A percentile compares a stretch with the other conserved stretches of the same genome.
Evolutionary conservation across 2,797 vertebrate genomes (phyloP).

Genomic region (Melanotaenia parkinsoni): DNA sequence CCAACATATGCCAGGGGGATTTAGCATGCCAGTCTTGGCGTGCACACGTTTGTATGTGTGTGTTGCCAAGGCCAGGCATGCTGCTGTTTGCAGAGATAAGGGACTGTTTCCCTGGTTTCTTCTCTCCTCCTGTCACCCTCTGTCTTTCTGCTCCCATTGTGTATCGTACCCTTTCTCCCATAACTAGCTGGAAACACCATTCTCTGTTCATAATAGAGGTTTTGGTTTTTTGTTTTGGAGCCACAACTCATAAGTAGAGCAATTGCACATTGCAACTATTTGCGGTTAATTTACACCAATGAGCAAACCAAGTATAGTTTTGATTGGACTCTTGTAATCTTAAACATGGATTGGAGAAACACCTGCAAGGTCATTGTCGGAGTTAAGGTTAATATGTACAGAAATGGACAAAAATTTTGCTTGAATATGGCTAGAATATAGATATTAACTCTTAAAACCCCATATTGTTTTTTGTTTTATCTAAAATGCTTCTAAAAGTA

Average conservation of each 20-base stretch:
- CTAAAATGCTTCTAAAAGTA: too few species aligned
- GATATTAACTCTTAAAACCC: too few species aligned
- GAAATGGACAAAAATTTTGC: background rate
- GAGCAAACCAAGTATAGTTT: conserved; percentile 18
- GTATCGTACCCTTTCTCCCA: conserved; percentile 54
- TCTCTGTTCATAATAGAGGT: conserved; percentile 59
- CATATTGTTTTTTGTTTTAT: too few species aligned
- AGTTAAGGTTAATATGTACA: background rate
- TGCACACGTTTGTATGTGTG: conserved; percentile 30
- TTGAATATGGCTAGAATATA: too few species aligned
- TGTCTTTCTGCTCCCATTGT: conserved; percentile 70
- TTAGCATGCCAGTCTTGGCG: conserved; percentile 77
- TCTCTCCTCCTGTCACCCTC: conserved; percentile 65
- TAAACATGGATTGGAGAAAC: background rate
- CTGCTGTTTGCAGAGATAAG: conserved; percentile 83
- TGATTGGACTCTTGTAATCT: background rate
- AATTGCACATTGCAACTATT: conserved; percentile 12
- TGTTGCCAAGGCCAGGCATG: conserved; percentile 73
- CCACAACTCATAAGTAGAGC: conserved; percentile 27
- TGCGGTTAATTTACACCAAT: conserved; percentile 24
- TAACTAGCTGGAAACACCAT: conserved; percentile 55
- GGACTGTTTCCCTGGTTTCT: conserved; percentile 67
- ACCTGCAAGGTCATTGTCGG: background rate
- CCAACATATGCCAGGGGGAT: conserved; percentile 83
- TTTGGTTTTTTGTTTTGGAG: conserved; percentile 14